phyloP scores from a whole-genome alignment of 2,113 vertebrate genomes.

The Eclectus roratus region DNA sequence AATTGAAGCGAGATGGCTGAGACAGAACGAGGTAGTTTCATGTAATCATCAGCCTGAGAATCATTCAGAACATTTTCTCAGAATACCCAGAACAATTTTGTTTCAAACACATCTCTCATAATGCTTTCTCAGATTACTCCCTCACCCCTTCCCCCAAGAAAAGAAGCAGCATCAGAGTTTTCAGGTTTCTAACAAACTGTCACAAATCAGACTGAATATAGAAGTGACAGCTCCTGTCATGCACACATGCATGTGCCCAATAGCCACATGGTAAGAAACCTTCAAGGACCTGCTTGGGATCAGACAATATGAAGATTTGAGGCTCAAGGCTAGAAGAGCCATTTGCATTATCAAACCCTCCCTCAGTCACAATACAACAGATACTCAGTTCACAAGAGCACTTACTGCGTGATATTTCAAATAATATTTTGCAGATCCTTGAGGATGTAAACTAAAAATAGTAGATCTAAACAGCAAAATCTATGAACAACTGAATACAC shows the following conservation, averaged over 20 bases:
- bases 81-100: neutral
- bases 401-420: neutral
- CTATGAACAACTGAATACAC: neutral
- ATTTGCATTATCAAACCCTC: neutral
- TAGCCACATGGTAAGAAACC: neutral
- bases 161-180: neutral
- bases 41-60: slow-evolving; percentile 2
- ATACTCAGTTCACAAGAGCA: neutral
- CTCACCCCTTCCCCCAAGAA: neutral
- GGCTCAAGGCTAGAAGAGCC: neutral
- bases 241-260: neutral
- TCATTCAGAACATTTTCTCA: neutral
- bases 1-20: neutral
- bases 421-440: neutral
- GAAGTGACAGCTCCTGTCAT: neutral
- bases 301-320: neutral
- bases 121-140: neutral
- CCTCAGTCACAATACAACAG: neutral
- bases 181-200: neutral
- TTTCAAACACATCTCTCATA: neutral
- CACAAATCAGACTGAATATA: neutral
- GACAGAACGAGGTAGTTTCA: neutral
- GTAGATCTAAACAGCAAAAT: neutral
- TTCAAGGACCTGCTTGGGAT: neutral
- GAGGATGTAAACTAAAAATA: neutral